phyloP scores from a whole-genome alignment of 2,888 invertebrate species.

The Steinernema carpocapsae region DNA sequence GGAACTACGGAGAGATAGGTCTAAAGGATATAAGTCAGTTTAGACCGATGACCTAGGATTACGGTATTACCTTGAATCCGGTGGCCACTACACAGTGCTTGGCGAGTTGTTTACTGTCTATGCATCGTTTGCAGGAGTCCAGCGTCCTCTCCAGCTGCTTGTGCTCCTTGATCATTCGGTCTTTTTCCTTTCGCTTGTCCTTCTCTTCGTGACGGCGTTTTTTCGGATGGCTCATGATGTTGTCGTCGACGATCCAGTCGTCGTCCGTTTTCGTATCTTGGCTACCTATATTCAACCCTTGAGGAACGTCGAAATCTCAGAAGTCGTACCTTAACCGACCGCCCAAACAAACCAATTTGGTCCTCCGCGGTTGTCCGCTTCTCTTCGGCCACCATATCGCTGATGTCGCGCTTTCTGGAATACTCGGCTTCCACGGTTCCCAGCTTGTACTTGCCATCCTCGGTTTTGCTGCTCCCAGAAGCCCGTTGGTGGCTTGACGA shows the following conservation, averaged over 20 bases:
- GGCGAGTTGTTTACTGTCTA: constrained; percentile 80
- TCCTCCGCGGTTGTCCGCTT: constrained; percentile 80
- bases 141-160: constrained; percentile 77
- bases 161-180: constrained; percentile 74
- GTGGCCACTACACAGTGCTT: constrained; percentile 85
- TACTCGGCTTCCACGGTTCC: constrained; percentile 54
- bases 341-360: constrained; percentile 79
- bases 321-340: constrained; percentile 51
- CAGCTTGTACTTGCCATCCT: background rate
- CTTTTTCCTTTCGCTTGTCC: constrained; percentile 48
- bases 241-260: constrained; percentile 62
- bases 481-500: constrained; percentile 33
- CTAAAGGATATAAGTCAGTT: constrained; percentile 67
- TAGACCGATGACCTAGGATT: background rate
- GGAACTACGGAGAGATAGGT: constrained; percentile 83
- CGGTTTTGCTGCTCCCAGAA: constrained; percentile 21
- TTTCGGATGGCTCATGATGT: constrained; percentile 44
- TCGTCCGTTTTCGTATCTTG: constrained; percentile 52
- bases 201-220: constrained; percentile 57
- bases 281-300: constrained; percentile 36
- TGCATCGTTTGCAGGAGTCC: constrained; percentile 82
- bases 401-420: constrained; percentile 52
- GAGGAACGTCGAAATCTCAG: background rate
- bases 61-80: constrained; percentile 76
- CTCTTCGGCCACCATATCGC: constrained; percentile 75